A percentile compares a stretch with the other conserved stretches of the same genome.
phyloP scores from a whole-genome alignment of 2,888 invertebrate genomes.

The Chromoteleia sp. region DNA sequence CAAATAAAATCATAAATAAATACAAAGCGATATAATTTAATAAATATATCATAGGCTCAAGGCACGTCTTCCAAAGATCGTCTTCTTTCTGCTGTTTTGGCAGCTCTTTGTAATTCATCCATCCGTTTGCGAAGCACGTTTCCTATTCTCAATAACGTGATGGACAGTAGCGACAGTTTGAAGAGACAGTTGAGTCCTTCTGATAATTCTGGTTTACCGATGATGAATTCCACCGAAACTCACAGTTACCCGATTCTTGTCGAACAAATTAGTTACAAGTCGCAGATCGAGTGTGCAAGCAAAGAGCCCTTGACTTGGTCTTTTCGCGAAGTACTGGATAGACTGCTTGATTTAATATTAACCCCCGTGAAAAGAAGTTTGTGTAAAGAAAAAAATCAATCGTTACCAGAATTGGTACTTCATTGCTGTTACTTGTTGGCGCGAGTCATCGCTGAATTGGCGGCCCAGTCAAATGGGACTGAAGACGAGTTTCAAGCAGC shows the following conservation, averaged over 20 bases:
- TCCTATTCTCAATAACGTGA: conserved; percentile 87
- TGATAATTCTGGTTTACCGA: conserved; percentile 89
- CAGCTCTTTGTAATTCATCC: conserved; percentile 92
- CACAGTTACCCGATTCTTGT: conserved; percentile 92
- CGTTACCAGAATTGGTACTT: conserved; percentile 87
- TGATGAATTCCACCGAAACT: conserved; percentile 88
- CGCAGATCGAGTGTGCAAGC: conserved; percentile 84
- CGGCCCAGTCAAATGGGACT: conserved; percentile 91
- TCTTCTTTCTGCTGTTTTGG: conserved; percentile 91
- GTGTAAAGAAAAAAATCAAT: conserved; percentile 86
- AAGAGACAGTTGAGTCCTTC: conserved; percentile 88
- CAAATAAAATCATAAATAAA: not conserved
- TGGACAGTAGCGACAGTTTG: conserved; percentile 85
- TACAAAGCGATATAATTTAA: not conserved
- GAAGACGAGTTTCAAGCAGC: conserved; percentile 91
- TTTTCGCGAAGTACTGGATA: conserved; percentile 93
- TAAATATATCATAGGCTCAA: conserved; percentile 79
- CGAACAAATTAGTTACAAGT: conserved; percentile 91
- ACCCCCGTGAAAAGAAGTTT: conserved; percentile 89
- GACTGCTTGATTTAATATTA: conserved; percentile 92
- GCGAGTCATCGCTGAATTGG: conserved; percentile 94
- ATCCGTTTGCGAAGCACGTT: conserved; percentile 91
- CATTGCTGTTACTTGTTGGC: conserved; percentile 92
- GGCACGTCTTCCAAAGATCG: conserved; percentile 86
- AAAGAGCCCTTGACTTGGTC: conserved; percentile 86